Evolutionary conservation across 2,888 invertebrate genomes (phyloP).

Genomic region (Orchestes rusci): DNA sequence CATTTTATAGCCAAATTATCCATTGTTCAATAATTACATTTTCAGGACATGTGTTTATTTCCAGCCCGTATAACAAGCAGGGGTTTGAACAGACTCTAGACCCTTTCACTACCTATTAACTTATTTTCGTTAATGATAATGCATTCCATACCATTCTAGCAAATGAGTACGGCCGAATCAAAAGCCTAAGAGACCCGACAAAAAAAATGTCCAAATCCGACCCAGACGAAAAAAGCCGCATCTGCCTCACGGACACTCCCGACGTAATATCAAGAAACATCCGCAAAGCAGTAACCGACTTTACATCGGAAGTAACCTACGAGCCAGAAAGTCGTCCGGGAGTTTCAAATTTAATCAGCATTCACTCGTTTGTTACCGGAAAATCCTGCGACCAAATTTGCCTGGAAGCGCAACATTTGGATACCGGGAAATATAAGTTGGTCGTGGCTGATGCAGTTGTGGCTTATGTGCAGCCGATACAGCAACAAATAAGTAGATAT

Average conservation of each 20-base stretch:
- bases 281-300: conserved; percentile 88
- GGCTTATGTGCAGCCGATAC: conserved; percentile 63
- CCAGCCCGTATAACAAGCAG: too few species aligned
- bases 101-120: too few species aligned
- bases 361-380: conserved; percentile 71
- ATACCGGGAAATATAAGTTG: conserved; percentile 74
- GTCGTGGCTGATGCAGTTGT: conserved; percentile 66
- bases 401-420: conserved; percentile 54
- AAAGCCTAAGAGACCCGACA: conserved; percentile 76
- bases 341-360: conserved; percentile 79
- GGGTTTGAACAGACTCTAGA: too few species aligned
- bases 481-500: conserved; percentile 51
- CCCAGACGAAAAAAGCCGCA: conserved; percentile 64
- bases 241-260: conserved; percentile 70
- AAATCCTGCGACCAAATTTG: conserved; percentile 61
- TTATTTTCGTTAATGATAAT: too few species aligned
- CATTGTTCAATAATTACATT: too few species aligned
- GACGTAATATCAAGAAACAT: conserved; percentile 64
- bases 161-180: conserved; percentile 53
- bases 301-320: conserved; percentile 67
- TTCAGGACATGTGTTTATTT: too few species aligned
- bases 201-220: conserved; percentile 99
- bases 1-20: too few species aligned
- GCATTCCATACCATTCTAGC: too few species aligned
- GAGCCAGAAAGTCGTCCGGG: conserved; percentile 75